A percentile compares a stretch with the other conserved stretches of the same genome.
Evolutionary conservation across 2,797 vertebrate species (phyloP).

Genomic region (Chiroxiphia lanceolata): DNA sequence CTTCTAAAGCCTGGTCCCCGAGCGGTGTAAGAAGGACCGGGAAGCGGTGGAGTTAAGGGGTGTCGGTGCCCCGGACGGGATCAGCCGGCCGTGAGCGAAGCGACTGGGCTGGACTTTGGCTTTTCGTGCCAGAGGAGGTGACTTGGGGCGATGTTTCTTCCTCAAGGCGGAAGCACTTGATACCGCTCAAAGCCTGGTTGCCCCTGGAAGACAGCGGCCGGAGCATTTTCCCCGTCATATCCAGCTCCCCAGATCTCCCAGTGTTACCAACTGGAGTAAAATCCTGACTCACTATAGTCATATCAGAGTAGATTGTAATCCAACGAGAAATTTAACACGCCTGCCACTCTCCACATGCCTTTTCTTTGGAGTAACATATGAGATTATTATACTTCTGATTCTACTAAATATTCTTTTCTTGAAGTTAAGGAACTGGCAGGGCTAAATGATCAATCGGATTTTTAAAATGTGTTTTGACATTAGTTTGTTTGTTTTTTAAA

Average conservation of each 20-base stretch:
- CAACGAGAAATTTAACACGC: not conserved
- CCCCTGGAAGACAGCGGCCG: not conserved
- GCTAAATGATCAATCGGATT: constrained; percentile 46
- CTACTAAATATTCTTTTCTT: constrained; percentile 37
- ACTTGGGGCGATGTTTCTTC: not conserved
- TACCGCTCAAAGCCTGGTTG: not conserved
- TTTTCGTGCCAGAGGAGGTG: not conserved
- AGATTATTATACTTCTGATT: constrained; percentile 49
- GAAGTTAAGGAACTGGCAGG: constrained; percentile 47
- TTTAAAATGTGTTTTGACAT: constrained; percentile 61
- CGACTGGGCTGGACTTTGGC: not conserved
- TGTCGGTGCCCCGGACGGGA: not conserved
- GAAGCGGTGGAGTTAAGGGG: not conserved
- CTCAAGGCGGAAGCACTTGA: not conserved
- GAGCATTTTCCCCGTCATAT: not conserved
- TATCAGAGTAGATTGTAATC: constrained; percentile 56
- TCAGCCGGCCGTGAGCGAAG: not conserved
- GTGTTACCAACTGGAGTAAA: not conserved
- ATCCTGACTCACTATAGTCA: constrained; percentile 12
- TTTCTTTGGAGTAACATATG: constrained; percentile 38
- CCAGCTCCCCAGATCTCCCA: not conserved
- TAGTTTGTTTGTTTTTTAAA: constrained; percentile 60
- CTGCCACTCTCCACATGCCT: constrained; percentile 34
- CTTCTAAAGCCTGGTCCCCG: not conserved
- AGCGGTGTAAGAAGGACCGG: not conserved